Evolutionary conservation across 2,888 invertebrate genomes (phyloP).

Genomic region (Sinhomidia bicolor): DNA sequence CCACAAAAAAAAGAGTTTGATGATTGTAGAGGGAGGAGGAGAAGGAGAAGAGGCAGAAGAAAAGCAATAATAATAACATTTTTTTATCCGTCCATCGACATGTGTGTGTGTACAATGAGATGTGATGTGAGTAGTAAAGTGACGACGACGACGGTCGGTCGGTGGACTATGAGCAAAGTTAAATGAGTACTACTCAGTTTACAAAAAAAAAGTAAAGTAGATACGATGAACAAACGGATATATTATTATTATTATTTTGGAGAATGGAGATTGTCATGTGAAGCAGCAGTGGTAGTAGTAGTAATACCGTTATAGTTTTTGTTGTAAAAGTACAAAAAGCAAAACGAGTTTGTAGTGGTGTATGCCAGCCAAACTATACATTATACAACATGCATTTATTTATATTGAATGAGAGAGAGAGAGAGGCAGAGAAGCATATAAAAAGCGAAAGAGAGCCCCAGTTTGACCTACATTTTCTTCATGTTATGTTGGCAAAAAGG

Average conservation of each 20-base stretch:
- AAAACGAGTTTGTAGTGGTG: background rate
- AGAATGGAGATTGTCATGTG: constrained; percentile 35
- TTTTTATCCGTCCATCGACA: background rate
- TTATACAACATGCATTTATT: constrained; percentile 18
- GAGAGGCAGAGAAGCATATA: background rate
- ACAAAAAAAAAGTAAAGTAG: too few species aligned
- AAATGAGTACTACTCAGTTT: background rate
- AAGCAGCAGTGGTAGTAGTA: too few species aligned
- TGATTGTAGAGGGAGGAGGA: too few species aligned
- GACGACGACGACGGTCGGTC: constrained; percentile 45
- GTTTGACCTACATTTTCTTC: constrained; percentile 72
- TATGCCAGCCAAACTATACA: background rate
- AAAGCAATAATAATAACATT: constrained; percentile 1
- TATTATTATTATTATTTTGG: background rate
- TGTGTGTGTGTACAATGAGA: constrained; percentile 37
- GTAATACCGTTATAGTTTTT: constrained; percentile 13
- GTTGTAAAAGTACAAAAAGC: background rate
- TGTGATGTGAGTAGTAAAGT: constrained; percentile 11
- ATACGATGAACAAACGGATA: background rate
- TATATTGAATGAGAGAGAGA: constrained; percentile 58
- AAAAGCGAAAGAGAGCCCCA: constrained; percentile 61
- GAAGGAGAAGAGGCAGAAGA: too few species aligned
- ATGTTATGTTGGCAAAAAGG: constrained; percentile 58
- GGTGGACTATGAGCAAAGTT: too few species aligned
- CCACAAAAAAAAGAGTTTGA: constrained; percentile 24